A percentile compares a stretch with the other conserved stretches of the same genome.
phyloP scores from a whole-genome alignment of 2,888 invertebrate species.

The Drosophila mimica region DNA sequence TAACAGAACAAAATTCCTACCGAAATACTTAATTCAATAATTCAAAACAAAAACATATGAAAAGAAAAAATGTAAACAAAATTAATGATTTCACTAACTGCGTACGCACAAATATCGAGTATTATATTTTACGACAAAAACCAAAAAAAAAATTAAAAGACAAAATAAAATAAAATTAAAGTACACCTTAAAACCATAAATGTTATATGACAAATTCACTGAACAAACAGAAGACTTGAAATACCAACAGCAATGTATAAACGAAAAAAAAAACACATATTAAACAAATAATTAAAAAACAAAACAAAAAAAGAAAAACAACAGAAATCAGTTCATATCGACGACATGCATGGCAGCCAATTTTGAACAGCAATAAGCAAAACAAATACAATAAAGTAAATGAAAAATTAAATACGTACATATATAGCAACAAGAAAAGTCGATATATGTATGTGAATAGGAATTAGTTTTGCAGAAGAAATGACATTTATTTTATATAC shows the following conservation, averaged over 20 bases:
- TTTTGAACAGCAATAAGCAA: constrained; percentile 60
- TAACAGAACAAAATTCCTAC: constrained; percentile 76
- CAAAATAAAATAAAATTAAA: constrained; percentile 7
- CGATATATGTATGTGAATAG: constrained; percentile 30
- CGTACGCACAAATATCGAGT: constrained; percentile 74
- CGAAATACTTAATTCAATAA: constrained; percentile 61
- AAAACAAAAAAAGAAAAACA: constrained; percentile 32
- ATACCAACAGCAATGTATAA: constrained; percentile 65
- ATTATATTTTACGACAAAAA: constrained; percentile 65
- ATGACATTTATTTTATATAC: constrained; percentile 77
- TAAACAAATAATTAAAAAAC: constrained; percentile 46
- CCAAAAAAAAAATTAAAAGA: constrained; percentile 39
- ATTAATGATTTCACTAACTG: constrained; percentile 65
- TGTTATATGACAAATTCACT: constrained; percentile 51
- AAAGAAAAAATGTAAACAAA: constrained; percentile 24
- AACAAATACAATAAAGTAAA: constrained; percentile 25
- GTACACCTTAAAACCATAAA: constrained; percentile 11
- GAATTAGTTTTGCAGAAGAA: constrained; percentile 56
- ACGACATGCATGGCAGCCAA: constrained; percentile 49
- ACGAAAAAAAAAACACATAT: constrained; percentile 38
- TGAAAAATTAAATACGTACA: constrained; percentile 10
- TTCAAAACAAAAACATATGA: constrained; percentile 5
- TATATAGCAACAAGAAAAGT: constrained; percentile 12
- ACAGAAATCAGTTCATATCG: constrained; percentile 60
- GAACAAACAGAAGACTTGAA: constrained; percentile 74